Base-by-base conservation (phyloP, 2,113 vertebrate genomes). In the Eonycteris spelaea region DNA sequence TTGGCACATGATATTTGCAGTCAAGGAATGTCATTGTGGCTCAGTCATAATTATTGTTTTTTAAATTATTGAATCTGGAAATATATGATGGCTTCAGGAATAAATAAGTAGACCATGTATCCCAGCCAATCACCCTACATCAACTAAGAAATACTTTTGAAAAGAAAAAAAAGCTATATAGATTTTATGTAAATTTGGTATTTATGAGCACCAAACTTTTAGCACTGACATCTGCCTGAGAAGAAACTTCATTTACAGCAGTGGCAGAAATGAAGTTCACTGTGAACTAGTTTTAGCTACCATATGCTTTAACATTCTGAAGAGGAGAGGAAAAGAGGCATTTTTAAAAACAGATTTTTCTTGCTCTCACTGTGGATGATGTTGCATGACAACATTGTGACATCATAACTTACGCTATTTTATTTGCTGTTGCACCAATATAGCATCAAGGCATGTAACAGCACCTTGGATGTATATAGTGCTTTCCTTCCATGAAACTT, bases 101-200 rank as follows among this genome's bases (percentile, higher is more conserved):
- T 92, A 91, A 94, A 57, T 53, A 85, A 96, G 57, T 67, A 55
- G 95, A 90, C 40, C 91, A 38, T 77, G 59, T 82, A 43, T 95
- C 85, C 67, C 30, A 95, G 93, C 93, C 91, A 94, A 82, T 95
- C 89, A 97, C 82, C 86, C 83, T 91, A 96, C 79, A 63, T 92
- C 94, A 95, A 97, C 95, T 67, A 96, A 92, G 94, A 96, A 97
- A 95, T 95, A 84, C 61, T 95, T 97, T 63, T 87, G 86, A 82
- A 96, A 97, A 94, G 96, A 93, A 48, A 51, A 22, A 59, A 63
- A 30, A 30, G 74, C 94, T 97, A 71, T 96, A 97, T 97, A 92
- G 97, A 96, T 97, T 97, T 98, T 97, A 98, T 98, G 97, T 97
- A 97, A 98, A 98, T 97, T 97, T 98, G 97, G 79, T 98, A 98